Percentiles rank a stretch among this genome's conserved stretches.
Evolutionary conservation across 2,888 invertebrate genomes (phyloP).

Genomic region (Alsophila aescularia): DNA sequence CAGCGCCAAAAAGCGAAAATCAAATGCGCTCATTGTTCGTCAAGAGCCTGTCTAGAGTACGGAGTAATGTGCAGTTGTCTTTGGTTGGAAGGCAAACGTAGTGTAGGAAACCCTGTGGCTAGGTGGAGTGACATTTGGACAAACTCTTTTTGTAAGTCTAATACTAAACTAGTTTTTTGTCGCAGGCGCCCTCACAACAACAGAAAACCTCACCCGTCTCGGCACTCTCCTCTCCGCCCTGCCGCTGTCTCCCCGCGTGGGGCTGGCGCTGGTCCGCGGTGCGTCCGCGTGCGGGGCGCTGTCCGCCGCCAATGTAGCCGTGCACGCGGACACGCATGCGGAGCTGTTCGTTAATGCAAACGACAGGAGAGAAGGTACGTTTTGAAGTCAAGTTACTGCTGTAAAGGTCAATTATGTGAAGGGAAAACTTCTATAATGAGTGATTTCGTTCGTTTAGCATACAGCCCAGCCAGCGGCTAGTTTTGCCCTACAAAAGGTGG

Average conservation of each 20-base stretch:
- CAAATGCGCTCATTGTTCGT: too few relatives aligned
- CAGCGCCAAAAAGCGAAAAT: too few relatives aligned
- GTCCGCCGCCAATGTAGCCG: slow-evolving; percentile 46
- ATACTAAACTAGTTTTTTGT: not conserved
- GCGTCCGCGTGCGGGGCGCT: slow-evolving; percentile 82
- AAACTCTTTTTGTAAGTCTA: too few relatives aligned
- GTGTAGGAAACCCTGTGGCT: too few relatives aligned
- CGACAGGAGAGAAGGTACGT: slow-evolving; percentile 64
- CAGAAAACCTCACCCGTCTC: slow-evolving; percentile 86
- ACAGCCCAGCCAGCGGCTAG: too few relatives aligned
- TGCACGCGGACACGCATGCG: slow-evolving; percentile 69
- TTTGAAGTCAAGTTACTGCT: not conserved
- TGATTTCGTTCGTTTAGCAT: not conserved
- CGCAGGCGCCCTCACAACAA: slow-evolving; percentile 80
- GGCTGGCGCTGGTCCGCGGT: slow-evolving; percentile 85
- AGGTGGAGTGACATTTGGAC: too few relatives aligned
- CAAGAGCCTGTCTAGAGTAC: too few relatives aligned
- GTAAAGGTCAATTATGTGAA: too few relatives aligned
- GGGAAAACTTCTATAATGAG: not conserved
- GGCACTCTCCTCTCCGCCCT: slow-evolving; percentile 83
- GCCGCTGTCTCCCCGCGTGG: slow-evolving; percentile 84
- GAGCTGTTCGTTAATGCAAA: slow-evolving; percentile 81
- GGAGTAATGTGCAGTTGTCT: too few relatives aligned
- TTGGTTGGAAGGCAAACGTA: too few relatives aligned
- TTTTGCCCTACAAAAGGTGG: too few relatives aligned